A percentile compares a stretch with the other conserved stretches of the same genome.
phyloP scores from a whole-genome alignment of 2,888 invertebrate genomes.

The Laspeyria flexula region DNA sequence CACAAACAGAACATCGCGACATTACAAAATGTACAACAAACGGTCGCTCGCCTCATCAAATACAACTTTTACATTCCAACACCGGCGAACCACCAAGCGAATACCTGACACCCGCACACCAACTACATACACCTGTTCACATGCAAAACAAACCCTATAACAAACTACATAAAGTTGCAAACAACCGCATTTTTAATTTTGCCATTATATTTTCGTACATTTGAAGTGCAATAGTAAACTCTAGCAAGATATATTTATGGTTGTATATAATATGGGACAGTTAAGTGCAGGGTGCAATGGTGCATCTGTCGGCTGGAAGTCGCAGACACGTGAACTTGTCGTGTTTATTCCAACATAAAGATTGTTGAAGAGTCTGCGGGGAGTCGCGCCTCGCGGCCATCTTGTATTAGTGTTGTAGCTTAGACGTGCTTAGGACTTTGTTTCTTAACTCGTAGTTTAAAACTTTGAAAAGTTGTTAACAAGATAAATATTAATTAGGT shows the following conservation, averaged over 20 bases:
- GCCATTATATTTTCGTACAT: not conserved
- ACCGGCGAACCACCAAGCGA: slow-evolving; percentile 4
- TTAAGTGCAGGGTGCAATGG: not conserved
- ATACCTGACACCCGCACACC: slow-evolving; percentile 14
- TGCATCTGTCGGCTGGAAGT: not conserved
- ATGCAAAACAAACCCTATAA: not conserved
- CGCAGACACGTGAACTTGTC: not conserved
- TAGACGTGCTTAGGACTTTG: not conserved
- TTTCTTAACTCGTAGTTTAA: too few relatives aligned
- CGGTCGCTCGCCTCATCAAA: slow-evolving; percentile 6
- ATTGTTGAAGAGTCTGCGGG: not conserved
- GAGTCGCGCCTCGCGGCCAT: not conserved
- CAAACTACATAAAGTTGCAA: not conserved
- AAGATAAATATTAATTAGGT: too few relatives aligned
- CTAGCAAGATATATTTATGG: not conserved
- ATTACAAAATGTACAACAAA: slow-evolving; percentile 34
- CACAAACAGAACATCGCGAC: not conserved
- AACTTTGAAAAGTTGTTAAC: too few relatives aligned
- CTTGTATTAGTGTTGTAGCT: not conserved
- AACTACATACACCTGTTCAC: not conserved
- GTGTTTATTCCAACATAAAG: too few relatives aligned
- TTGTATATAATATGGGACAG: not conserved
- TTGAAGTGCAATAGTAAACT: not conserved
- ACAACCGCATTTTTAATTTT: not conserved
- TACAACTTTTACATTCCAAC: slow-evolving; percentile 31